Percentiles rank a stretch among this genome's conserved stretches.
Conservation (phyloP, 2,113 vertebrate genomes). For the Nycticebus coucang region DNA sequence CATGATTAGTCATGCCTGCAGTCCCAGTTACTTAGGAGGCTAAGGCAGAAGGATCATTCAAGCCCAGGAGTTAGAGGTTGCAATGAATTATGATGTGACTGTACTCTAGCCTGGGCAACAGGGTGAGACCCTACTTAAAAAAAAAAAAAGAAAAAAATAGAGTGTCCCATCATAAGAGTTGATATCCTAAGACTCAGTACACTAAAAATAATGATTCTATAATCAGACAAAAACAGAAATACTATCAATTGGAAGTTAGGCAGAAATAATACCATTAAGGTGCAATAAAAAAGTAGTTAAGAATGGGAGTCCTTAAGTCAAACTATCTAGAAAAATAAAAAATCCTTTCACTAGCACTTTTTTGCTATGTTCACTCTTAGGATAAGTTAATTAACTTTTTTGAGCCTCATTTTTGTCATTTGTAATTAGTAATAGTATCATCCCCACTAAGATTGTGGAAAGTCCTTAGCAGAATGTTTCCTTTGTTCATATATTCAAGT, state of each 20-base stretch:
- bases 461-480: conserved; percentile 3
- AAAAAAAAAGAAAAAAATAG: neutral
- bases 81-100: no score
- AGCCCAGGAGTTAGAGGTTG: no score
- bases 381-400: neutral
- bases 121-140: no score
- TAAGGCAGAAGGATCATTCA: no score
- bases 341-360: neutral
- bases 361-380: neutral
- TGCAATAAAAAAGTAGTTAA: neutral
- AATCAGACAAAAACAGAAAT: neutral
- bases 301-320: neutral
- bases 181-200: neutral
- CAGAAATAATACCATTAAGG: neutral
- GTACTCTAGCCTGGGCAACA: no score
- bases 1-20: no score
- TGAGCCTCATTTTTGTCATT: neutral
- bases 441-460: neutral
- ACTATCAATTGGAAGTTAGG: neutral
- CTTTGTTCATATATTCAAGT: neutral
- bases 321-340: neutral
- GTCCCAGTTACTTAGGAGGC: no score
- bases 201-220: conserved; percentile 1
- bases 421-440: neutral
- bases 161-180: neutral